These are phyloP conservation scores for Agrotis ipsilon DNA, from an alignment of 2,888 invertebrate genomes.

Conservation along the genomic window DNA sequence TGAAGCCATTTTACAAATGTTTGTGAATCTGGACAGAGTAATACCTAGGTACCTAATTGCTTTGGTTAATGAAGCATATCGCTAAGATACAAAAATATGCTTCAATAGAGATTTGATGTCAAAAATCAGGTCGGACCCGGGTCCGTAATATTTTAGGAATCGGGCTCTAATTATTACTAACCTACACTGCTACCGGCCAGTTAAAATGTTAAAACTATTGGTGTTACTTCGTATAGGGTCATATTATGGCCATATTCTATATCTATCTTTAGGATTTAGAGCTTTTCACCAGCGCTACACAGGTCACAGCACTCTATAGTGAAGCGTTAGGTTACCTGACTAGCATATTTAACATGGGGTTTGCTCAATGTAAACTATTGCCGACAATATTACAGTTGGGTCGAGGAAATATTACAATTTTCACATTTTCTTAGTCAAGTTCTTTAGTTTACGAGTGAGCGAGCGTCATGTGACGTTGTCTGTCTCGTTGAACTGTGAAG, in stretches of 20 bases:
- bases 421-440: slow-evolving; percentile 46
- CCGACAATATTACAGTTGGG: slow-evolving; percentile 22
- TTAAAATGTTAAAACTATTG: slow-evolving; percentile 23
- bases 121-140: neutral
- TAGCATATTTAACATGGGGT: slow-evolving; percentile 23
- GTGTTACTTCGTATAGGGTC: slow-evolving; percentile 10
- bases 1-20: too few relatives aligned
- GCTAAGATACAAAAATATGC: neutral
- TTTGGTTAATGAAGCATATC: slow-evolving; percentile 1
- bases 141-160: neutral
- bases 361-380: slow-evolving; percentile 28
- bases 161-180: neutral
- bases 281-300: slow-evolving; percentile 3
- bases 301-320: slow-evolving; percentile 7
- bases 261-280: slow-evolving; percentile 7
- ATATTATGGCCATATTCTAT: slow-evolving; percentile 16
- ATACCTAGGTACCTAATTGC: neutral
- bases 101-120: neutral
- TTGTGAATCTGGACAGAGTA: too few relatives aligned
- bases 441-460: slow-evolving; percentile 36
- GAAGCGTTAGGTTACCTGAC: slow-evolving; percentile 18
- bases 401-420: slow-evolving; percentile 28
- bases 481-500: slow-evolving; percentile 54
- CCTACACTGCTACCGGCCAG: slow-evolving; percentile 7
- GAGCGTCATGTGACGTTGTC: slow-evolving; percentile 75